Evolutionary conservation across 2,888 invertebrate genomes (phyloP), one percentile per base, ranked within the genome.

Genomic region (Pediacus dermestoides): DNA sequence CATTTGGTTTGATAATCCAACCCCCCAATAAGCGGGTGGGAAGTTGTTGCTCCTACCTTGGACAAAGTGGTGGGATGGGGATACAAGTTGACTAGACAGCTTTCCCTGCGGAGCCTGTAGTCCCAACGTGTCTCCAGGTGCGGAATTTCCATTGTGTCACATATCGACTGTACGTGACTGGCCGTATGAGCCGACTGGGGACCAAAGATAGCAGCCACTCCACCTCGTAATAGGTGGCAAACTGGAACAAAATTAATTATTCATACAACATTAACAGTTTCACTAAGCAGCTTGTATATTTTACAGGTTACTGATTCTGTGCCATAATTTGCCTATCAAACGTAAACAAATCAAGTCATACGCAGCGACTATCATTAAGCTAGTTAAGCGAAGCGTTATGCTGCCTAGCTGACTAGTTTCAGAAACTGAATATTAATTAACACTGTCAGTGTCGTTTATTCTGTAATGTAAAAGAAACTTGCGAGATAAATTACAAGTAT

Each of bases 81-180:
- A 71, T 92, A 93, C 23, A 96, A 78, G 72, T 94, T 95, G 62
- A 95, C 88, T 44, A 93, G 81, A 66, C 91, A 93, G 62, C 88
- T 89, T 68, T 93, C 92, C 41, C 87, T 75, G 46, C 87, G 75
- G 22, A 88, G 78, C 31, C 89, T 75, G 68, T 88, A 91, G 72
- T 94, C 92, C 93, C 93, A 94, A 53, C 92, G 81, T 48, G 93
- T 92, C 71, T 94, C 93, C 65, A 95, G 77, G 71, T 95, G 93
- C 1, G 95, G 95, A 55, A 96, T 85, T 71, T 93, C 92, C 85
- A 94, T 88, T 31, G 91, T 89, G 70, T 94, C 93, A 67, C 94
- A 94, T 65, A 95, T 91, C 53, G 92, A 92, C 72, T 94, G 94
- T 23, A 94, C 91, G 70, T 94, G 93, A 45, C 88, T 88, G 14